phyloP scores from a whole-genome alignment of 92 coral and sea anemone genomes.

The Isaurus tuberculatus region DNA sequence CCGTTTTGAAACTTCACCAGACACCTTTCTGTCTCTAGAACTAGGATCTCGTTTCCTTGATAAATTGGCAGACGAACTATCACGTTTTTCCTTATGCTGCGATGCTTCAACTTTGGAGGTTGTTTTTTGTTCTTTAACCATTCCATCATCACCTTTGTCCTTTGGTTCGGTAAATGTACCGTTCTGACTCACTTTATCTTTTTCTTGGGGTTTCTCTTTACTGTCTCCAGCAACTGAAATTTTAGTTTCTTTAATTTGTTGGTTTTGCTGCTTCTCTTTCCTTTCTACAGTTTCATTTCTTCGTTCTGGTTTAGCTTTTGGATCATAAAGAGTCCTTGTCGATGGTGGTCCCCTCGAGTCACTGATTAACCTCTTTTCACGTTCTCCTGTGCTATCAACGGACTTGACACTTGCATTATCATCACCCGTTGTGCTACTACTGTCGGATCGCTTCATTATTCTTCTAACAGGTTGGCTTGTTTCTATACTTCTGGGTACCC shows the following conservation, averaged over 20 bases:
- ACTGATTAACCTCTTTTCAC: constrained; percentile 54
- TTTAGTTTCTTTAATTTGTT: constrained; percentile 12
- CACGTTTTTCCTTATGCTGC: constrained; percentile 23
- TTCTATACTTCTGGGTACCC: constrained; percentile 49
- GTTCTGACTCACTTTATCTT: constrained; percentile 18
- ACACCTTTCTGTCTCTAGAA: constrained; percentile 36
- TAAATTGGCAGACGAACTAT: constrained; percentile 25
- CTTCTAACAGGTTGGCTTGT: constrained; percentile 76
- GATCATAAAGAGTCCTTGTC: constrained; percentile 24
- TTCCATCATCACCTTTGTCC: constrained; percentile 24
- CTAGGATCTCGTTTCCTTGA: constrained; percentile 45
- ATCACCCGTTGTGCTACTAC: constrained; percentile 96
- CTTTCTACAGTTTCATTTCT: constrained; percentile 29
- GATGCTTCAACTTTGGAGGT: constrained; percentile 19
- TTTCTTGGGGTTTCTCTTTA: constrained; percentile 48
- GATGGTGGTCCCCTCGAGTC: constrained; percentile 37
- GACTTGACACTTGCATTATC: constrained; percentile 97
- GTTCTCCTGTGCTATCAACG: constrained; percentile 79
- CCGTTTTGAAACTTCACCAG: constrained; percentile 46
- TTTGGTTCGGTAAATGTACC: neutral
- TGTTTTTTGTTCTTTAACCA: constrained; percentile 26
- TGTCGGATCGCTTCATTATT: constrained; percentile 97
- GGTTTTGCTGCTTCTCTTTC: constrained; percentile 12
- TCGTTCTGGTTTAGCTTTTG: constrained; percentile 42
- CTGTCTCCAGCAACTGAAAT: constrained; percentile 14